These are phyloP conservation scores for Platypus cylindrus DNA, from an alignment of 2,888 invertebrate species.

Conservation along the genomic window DNA sequence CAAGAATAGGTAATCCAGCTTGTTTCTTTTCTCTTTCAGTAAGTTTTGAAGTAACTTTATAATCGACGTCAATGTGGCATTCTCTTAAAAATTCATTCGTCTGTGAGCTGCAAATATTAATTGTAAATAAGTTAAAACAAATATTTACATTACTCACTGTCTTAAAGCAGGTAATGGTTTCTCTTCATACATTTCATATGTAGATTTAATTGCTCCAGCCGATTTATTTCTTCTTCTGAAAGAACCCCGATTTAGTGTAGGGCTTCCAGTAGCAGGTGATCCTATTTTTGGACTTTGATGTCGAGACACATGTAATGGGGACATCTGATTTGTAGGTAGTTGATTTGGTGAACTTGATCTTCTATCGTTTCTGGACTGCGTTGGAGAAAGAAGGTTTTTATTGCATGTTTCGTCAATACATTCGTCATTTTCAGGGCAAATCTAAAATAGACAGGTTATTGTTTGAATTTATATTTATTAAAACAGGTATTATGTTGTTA, in stretches of 20 bases:
- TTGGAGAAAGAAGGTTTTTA: conserved; percentile 32
- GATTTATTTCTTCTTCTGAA: conserved; percentile 51
- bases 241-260: conserved; percentile 41
- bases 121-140: conserved; percentile 2
- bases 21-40: conserved; percentile 76
- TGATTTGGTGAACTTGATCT: conserved; percentile 36
- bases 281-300: conserved; percentile 39
- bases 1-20: conserved; percentile 79
- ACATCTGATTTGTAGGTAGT: conserved; percentile 36
- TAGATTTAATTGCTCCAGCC: conserved; percentile 45
- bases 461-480: neutral
- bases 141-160: conserved; percentile 47
- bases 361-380: conserved; percentile 31
- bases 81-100: conserved; percentile 70
- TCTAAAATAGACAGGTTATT: conserved; percentile 25
- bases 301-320: conserved; percentile 37
- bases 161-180: conserved; percentile 70
- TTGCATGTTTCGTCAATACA: conserved; percentile 42
- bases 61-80: conserved; percentile 48
- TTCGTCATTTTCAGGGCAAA: conserved; percentile 47
- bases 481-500: conserved; percentile 5
- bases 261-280: conserved; percentile 37
- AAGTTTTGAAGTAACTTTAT: conserved; percentile 44
- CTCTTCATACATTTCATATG: conserved; percentile 81
- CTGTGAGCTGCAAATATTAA: conserved; percentile 49